These are phyloP conservation scores for Camarhynchus parvulus DNA, from an alignment of 2,113 vertebrate genomes.

Conservation along the genomic window DNA sequence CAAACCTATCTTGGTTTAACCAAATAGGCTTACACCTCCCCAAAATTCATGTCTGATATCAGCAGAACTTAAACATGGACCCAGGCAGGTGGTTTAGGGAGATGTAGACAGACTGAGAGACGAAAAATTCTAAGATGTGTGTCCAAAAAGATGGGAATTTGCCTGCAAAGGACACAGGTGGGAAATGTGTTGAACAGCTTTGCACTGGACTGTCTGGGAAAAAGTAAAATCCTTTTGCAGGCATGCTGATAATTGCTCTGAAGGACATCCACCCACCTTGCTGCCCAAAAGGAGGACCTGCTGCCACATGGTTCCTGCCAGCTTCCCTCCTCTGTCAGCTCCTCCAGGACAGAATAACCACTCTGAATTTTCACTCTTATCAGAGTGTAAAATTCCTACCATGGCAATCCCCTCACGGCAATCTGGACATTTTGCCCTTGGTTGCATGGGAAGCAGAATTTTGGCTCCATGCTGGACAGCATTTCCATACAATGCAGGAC, in stretches of 20 bases:
- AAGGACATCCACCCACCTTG: not conserved
- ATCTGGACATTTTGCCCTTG: not conserved
- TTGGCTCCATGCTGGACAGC: not conserved
- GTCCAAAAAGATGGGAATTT: not conserved
- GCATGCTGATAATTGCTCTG: not conserved
- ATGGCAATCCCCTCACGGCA: not conserved
- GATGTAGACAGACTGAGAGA: fast-evolving
- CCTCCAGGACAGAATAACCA: not conserved
- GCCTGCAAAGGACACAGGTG: not conserved
- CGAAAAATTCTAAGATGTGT: not conserved
- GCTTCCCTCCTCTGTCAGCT: not conserved
- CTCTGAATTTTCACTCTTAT: not conserved
- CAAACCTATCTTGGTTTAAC: not conserved
- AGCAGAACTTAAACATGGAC: not conserved
- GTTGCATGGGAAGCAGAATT: not conserved
- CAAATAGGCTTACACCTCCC: not conserved
- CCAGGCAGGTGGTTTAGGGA: not conserved
- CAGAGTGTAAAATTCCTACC: not conserved
- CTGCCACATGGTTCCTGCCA: not conserved
- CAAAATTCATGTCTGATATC: not conserved
- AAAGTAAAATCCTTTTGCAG: not conserved
- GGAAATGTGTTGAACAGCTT: not conserved
- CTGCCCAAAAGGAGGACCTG: not conserved
- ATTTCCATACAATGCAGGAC: not conserved
- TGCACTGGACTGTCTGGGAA: not conserved